These are phyloP conservation scores for Drosophila cardini DNA, from an alignment of 1,140 invertebrate species.

Conservation along the genomic window DNA sequence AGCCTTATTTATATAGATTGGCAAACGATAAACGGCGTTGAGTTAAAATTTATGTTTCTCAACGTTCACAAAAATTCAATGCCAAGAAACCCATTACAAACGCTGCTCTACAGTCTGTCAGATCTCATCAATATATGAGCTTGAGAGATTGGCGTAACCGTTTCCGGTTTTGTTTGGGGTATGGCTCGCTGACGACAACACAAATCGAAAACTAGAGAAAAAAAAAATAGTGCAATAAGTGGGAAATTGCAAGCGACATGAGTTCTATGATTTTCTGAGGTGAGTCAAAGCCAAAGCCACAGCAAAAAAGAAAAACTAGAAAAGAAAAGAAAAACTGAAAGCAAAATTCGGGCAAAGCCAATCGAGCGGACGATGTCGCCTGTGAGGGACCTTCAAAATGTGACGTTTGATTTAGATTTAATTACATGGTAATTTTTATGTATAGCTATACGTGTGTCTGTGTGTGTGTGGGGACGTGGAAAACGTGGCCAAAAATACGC, in stretches of 20 bases:
- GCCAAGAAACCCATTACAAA: constrained; percentile 79
- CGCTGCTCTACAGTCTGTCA: constrained; percentile 64
- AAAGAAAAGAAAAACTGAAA: constrained; percentile 34
- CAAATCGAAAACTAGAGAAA: constrained; percentile 31
- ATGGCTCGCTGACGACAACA: constrained; percentile 38
- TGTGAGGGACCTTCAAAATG: constrained; percentile 73
- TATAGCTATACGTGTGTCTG: not conserved
- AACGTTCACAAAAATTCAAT: constrained; percentile 55
- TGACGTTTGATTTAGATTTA: constrained; percentile 83
- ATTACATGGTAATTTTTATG: constrained; percentile 75
- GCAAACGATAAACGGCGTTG: constrained; percentile 34
- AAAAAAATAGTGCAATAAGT: constrained; percentile 25
- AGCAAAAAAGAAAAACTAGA: too few relatives aligned
- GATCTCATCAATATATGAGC: constrained; percentile 74
- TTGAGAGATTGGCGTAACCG: constrained; percentile 71
- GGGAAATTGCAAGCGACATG: constrained; percentile 40
- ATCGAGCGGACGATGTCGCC: constrained; percentile 68
- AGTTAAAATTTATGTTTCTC: constrained; percentile 37
- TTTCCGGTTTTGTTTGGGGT: constrained; percentile 64
- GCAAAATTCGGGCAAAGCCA: constrained; percentile 64
- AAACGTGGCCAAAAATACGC: constrained; percentile 36
- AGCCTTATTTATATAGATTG: constrained; percentile 33
- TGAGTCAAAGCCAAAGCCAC: constrained; percentile 60
- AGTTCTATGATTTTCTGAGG: constrained; percentile 39
- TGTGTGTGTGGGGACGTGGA: constrained; percentile 9